phyloP scores from a whole-genome alignment of 2,888 invertebrate genomes.

The Sphecodes monilicornis region DNA sequence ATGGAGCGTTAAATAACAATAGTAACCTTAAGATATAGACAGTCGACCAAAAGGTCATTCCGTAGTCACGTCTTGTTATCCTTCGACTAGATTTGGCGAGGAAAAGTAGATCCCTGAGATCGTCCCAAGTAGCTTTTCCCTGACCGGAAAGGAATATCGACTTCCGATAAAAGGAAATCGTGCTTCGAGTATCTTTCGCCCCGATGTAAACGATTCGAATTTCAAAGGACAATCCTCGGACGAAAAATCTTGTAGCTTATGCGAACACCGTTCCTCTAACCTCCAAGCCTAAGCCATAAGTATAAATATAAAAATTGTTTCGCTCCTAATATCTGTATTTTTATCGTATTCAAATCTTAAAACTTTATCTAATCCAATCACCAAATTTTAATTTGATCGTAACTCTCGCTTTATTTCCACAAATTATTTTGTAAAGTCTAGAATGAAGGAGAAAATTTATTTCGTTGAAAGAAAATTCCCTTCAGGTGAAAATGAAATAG shows the following conservation, averaged over 20 bases:
- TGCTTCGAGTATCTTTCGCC: conserved; percentile 75
- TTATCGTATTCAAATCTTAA: background rate
- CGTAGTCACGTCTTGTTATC: conserved; percentile 44
- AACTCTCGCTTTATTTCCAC: background rate
- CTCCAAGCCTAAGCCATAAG: background rate
- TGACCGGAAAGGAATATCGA: conserved; percentile 75
- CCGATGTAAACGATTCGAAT: conserved; percentile 73
- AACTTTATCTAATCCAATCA: background rate
- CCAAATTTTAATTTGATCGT: background rate
- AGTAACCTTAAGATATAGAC: conserved; percentile 51
- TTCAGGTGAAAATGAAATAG: background rate
- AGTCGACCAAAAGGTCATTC: conserved; percentile 45
- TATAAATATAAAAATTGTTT: background rate
- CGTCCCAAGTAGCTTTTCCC: conserved; percentile 68
- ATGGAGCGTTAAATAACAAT: conserved; percentile 53
- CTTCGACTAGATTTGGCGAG: conserved; percentile 55
- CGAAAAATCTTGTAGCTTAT: conserved; percentile 40
- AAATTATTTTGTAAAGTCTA: background rate
- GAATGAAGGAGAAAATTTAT: no score
- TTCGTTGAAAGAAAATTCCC: background rate
- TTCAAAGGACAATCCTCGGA: conserved; percentile 60
- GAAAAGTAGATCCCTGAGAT: conserved; percentile 60
- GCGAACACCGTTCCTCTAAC: conserved; percentile 25
- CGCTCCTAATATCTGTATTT: no score
- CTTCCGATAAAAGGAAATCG: conserved; percentile 79